Conservation (phyloP, 2,888 invertebrate genomes). For the Julus scanicus region DNA sequence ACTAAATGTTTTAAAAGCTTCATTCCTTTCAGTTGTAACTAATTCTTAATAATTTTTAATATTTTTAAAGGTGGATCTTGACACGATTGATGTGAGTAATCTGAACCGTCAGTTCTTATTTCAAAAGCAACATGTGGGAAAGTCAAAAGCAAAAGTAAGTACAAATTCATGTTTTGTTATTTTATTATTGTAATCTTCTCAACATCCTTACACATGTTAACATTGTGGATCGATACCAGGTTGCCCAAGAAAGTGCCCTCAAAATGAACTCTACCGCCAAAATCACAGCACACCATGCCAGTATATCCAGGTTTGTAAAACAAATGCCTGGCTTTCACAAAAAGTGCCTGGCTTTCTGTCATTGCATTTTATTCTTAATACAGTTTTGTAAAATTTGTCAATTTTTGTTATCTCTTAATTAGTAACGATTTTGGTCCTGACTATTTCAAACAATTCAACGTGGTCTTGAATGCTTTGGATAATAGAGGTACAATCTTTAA, state of each 20-base stretch:
- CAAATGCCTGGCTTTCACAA: too few species aligned
- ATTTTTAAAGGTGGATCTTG: constrained; percentile 91
- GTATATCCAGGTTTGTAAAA: constrained; percentile 82
- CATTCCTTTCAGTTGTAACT: too few species aligned
- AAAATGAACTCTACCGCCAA: constrained; percentile 88
- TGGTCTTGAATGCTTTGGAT: constrained; percentile 97
- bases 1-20: too few species aligned
- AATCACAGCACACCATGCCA: constrained; percentile 91
- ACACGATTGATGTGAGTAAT: constrained; percentile 99
- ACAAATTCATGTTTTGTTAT: neutral
- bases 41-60: constrained; percentile 52
- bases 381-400: neutral
- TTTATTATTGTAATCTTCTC: too few species aligned
- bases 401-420: constrained; percentile 48
- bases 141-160: constrained; percentile 81
- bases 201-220: neutral
- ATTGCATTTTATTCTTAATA: neutral
- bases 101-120: constrained; percentile 99
- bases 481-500: constrained; percentile 73
- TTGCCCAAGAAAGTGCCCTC: constrained; percentile 89
- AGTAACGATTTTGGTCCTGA: constrained; percentile 89
- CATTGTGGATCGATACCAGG: constrained; percentile 66
- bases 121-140: constrained; percentile 97
- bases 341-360: constrained; percentile 17
- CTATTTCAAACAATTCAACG: constrained; percentile 89